phyloP scores from a whole-genome alignment of 2,888 invertebrate genomes.

The Drosophila barbarae region DNA sequence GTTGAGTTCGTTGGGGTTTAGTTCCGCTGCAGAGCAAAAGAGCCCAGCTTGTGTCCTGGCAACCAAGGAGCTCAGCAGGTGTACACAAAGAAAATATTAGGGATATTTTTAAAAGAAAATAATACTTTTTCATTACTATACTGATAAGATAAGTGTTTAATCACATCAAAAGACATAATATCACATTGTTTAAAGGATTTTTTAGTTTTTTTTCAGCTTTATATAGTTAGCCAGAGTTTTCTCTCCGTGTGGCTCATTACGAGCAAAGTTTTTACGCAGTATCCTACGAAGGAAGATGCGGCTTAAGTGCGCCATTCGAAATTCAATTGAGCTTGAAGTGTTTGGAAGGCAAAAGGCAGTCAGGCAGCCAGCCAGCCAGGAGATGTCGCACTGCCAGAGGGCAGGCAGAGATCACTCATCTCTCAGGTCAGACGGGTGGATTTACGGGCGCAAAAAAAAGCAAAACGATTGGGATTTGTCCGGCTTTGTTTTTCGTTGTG shows the following conservation, averaged over 20 bases:
- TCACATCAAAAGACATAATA: not conserved
- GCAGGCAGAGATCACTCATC: conserved; percentile 20
- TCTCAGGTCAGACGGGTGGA: conserved; percentile 6
- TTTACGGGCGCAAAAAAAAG: conserved; percentile 25
- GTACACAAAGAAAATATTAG: conserved; percentile 5
- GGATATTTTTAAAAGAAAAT: accelerated
- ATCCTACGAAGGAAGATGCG: conserved; percentile 34
- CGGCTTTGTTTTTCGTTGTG: conserved; percentile 32
- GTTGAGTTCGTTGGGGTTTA: conserved; percentile 34
- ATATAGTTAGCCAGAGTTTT: not conserved
- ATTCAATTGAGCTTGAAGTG: conserved; percentile 70
- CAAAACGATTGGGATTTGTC: conserved; percentile 12
- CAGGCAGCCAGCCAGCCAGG: conserved; percentile 25
- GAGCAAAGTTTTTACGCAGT: conserved; percentile 53
- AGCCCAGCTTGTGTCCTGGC: conserved; percentile 30
- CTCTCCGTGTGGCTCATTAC: conserved; percentile 48
- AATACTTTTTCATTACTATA: not conserved
- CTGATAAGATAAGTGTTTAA: not conserved
- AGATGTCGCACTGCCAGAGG: conserved; percentile 26
- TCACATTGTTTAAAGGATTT: not conserved
- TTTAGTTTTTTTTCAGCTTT: not conserved
- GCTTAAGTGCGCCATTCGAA: conserved; percentile 61
- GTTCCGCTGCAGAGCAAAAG: conserved; percentile 23
- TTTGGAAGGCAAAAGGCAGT: conserved; percentile 57
- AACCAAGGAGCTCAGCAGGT: conserved; percentile 25